Conservation (phyloP, 2,797 vertebrate species). For the Falco novaeseelandiae region DNA sequence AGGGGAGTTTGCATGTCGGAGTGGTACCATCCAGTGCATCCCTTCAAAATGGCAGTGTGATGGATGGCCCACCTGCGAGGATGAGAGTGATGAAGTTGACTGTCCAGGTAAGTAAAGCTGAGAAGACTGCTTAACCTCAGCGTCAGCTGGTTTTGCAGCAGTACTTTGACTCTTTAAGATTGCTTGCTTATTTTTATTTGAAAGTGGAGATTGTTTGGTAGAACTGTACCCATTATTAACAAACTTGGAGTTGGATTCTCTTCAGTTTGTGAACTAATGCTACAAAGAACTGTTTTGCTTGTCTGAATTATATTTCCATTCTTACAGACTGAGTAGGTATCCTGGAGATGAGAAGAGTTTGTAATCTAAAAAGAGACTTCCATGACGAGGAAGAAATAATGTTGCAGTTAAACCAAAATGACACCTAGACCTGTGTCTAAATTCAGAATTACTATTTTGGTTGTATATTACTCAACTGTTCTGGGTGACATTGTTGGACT, state of each 20-base stretch:
- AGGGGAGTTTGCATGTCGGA: slow-evolving; percentile 93
- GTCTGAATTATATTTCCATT: neutral
- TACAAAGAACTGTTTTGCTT: neutral
- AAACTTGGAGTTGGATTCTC: neutral
- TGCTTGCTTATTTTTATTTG: neutral
- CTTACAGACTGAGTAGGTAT: neutral
- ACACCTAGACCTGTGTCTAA: neutral
- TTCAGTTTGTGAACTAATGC: neutral
- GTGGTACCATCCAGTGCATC: slow-evolving; percentile 96
- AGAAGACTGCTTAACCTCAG: neutral
- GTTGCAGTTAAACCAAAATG: neutral
- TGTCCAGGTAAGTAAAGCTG: slow-evolving; percentile 86
- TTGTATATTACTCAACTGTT: neutral
- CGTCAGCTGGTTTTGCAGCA: neutral
- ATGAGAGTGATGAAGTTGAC: slow-evolving; percentile 94
- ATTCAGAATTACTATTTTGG: neutral
- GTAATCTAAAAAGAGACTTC: neutral
- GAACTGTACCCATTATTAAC: neutral
- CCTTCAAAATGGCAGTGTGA: slow-evolving; percentile 95
- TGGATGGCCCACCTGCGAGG: slow-evolving; percentile 94
- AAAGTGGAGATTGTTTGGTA: neutral
- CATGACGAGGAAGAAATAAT: neutral
- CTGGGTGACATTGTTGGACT: neutral
- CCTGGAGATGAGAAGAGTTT: neutral
- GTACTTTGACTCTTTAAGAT: neutral